Evolutionary conservation across 2,797 vertebrate species (phyloP).

Genomic region (Sciaenops ocellatus): DNA sequence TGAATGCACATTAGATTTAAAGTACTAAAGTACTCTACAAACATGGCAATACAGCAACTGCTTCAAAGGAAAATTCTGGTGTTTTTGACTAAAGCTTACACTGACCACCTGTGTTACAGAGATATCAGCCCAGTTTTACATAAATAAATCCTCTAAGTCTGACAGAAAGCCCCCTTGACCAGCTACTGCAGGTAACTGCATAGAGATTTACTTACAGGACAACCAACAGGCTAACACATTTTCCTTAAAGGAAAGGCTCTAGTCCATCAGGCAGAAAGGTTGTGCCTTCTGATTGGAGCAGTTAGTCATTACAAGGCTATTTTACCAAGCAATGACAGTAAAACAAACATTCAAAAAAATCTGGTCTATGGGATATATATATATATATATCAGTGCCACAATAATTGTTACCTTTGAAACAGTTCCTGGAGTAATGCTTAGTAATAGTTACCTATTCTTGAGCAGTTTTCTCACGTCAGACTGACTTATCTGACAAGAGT

Average conservation of each 20-base stretch:
- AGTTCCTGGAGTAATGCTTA: background rate
- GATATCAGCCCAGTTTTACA: background rate
- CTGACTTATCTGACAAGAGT: no score
- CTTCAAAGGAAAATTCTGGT: background rate
- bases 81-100: background rate
- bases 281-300: no score
- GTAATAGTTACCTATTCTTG: background rate
- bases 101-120: background rate
- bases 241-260: background rate
- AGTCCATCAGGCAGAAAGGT: background rate
- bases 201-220: background rate
- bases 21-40: background rate
- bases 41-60: background rate
- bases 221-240: background rate
- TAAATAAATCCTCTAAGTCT: background rate
- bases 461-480: background rate
- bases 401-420: background rate
- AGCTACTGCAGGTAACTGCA: background rate
- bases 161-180: background rate
- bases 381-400: background rate
- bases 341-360: no score
- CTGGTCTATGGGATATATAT: background rate
- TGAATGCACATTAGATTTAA: background rate
- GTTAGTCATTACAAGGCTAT: background rate
- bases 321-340: background rate